Conservation (phyloP, 37 sponge, comb jelly and placozoan genomes). For the Geodia barretti region DNA sequence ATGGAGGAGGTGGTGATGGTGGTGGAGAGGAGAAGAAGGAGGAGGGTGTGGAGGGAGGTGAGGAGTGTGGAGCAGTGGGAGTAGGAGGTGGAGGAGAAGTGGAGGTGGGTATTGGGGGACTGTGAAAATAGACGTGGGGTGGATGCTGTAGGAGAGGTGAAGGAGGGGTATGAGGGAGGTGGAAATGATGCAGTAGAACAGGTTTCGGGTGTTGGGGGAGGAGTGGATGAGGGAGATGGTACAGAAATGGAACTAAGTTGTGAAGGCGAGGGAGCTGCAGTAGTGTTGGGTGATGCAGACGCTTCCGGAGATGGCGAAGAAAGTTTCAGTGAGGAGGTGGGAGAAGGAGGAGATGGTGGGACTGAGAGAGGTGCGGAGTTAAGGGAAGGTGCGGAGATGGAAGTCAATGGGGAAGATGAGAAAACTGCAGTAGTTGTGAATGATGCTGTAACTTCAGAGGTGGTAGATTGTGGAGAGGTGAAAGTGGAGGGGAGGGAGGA, state of each 20-base stretch:
- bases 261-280: too few relatives aligned
- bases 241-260: neutral
- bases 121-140: too few relatives aligned
- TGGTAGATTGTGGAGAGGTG: neutral
- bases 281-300: too few relatives aligned
- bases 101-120: neutral
- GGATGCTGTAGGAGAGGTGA: too few relatives aligned
- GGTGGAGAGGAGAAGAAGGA: neutral
- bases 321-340: too few relatives aligned
- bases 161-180: neutral
- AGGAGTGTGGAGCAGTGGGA: neutral
- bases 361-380: neutral
- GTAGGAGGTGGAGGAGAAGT: neutral
- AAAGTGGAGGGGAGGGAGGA: neutral
- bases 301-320: too few relatives aligned
- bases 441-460: neutral
- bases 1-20: too few relatives aligned
- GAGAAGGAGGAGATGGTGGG: neutral
- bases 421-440: neutral
- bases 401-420: neutral
- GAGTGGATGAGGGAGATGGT: neutral
- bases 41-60: neutral
- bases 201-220: neutral
- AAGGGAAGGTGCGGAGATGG: neutral
- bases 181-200: too few relatives aligned